phyloP scores from a whole-genome alignment of 2,113 vertebrate species.

The Podarcis cretensis region DNA sequence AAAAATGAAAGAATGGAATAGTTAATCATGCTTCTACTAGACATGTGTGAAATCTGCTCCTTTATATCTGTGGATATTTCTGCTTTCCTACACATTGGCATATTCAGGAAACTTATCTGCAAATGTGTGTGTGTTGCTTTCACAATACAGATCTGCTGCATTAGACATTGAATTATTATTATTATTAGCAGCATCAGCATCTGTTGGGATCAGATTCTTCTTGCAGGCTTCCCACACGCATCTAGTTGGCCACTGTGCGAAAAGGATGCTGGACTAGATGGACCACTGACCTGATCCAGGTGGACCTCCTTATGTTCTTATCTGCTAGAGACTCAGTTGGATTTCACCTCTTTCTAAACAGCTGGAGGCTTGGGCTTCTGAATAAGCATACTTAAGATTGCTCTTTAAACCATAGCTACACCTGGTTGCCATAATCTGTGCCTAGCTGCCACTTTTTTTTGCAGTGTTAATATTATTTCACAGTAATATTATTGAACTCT shows the following conservation, averaged over 20 bases:
- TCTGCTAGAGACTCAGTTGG: too few species aligned
- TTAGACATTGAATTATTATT: not conserved
- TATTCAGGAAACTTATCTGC: not conserved
- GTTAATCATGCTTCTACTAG: not conserved
- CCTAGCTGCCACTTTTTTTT: not conserved
- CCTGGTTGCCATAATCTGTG: not conserved
- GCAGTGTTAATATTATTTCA: not conserved
- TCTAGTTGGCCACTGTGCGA: too few species aligned
- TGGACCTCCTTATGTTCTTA: too few species aligned
- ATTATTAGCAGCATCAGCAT: too few species aligned
- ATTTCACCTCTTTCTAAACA: not conserved
- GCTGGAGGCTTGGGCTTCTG: not conserved
- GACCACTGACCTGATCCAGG: too few species aligned
- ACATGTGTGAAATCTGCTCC: not conserved
- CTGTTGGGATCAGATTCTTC: too few species aligned
- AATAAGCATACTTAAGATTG: not conserved
- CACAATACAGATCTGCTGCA: not conserved
- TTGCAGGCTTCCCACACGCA: too few species aligned
- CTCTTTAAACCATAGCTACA: not conserved
- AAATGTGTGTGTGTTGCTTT: not conserved
- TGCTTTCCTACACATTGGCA: not conserved
- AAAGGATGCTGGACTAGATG: too few species aligned
- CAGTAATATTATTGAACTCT: not conserved
- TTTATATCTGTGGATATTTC: not conserved
- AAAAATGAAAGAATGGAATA: slow-evolving; percentile 19